Evolutionary conservation across 2,797 vertebrate genomes (phyloP).

Genomic region (Coregonus ussuriensis): DNA sequence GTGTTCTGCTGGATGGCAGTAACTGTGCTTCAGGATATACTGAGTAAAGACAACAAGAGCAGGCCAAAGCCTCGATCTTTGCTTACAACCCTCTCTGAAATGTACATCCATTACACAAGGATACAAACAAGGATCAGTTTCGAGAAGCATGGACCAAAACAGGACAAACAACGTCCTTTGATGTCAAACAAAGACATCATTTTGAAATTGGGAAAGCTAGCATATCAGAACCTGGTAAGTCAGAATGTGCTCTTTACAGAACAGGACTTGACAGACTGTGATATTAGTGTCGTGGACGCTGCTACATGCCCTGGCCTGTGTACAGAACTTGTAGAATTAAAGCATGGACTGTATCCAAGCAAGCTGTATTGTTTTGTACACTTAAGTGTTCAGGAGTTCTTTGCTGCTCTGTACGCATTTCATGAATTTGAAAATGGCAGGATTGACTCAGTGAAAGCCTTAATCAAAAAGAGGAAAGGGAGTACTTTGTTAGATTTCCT

Average conservation of each 20-base stretch:
- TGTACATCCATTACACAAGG: conserved; percentile 10
- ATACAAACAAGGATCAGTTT: neutral
- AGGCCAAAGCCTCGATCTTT: neutral
- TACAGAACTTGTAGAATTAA: neutral
- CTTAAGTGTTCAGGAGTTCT: conserved; percentile 23
- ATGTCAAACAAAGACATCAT: neutral
- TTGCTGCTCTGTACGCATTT: neutral
- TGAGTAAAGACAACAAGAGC: too few relatives aligned
- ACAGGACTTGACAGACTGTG: conserved; percentile 2
- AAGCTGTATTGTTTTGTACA: conserved; percentile 19
- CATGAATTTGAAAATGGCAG: neutral
- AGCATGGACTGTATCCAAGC: neutral
- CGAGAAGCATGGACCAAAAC: neutral
- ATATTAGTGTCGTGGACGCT: neutral
- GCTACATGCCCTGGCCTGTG: conserved; percentile 8
- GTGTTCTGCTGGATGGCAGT: conserved; percentile 1
- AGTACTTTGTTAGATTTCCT: neutral
- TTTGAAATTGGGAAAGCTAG: conserved; percentile 12
- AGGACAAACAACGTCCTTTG: neutral
- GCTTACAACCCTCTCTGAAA: conserved; percentile 14
- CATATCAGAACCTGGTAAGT: conserved; percentile 5
- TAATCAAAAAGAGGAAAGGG: neutral
- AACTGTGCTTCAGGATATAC: neutral
- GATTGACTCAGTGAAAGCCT: neutral
- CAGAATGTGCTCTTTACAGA: conserved; percentile 16